A percentile compares a stretch with the other conserved stretches of the same genome.
phyloP scores from a whole-genome alignment of 2,888 invertebrate species.

The Drosophila ustulata region DNA sequence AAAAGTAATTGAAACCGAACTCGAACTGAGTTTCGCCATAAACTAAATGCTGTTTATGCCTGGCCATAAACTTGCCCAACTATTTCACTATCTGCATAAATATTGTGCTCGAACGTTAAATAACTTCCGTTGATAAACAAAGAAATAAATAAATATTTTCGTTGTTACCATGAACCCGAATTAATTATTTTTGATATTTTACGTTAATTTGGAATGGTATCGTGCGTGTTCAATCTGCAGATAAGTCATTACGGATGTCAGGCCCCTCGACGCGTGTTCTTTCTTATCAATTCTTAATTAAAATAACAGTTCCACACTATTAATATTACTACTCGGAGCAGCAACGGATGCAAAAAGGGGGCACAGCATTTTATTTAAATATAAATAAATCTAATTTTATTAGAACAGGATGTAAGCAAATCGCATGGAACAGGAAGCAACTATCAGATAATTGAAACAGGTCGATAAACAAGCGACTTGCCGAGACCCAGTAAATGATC shows the following conservation, averaged over 20 bases:
- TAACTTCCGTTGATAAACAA: not conserved
- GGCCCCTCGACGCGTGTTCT: not conserved
- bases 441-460: not conserved
- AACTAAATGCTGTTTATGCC: not conserved
- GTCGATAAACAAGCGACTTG: not conserved
- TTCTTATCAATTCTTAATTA: constrained; percentile 4
- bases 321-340: not conserved
- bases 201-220: not conserved
- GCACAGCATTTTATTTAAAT: not conserved
- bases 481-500: not conserved
- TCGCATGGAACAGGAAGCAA: not conserved
- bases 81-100: not conserved
- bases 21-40: not conserved
- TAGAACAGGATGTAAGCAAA: not conserved
- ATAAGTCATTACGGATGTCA: not conserved
- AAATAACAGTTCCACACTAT: not conserved
- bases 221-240: not conserved
- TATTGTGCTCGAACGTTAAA: not conserved
- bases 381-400: not conserved
- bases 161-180: not conserved
- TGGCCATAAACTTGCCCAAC: not conserved
- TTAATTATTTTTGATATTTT: not conserved
- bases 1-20: not conserved
- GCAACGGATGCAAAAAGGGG: not conserved
- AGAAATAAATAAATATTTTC: not conserved